Base-by-base conservation (phyloP, 2,888 invertebrate genomes). In the Tinea trinotella region DNA sequence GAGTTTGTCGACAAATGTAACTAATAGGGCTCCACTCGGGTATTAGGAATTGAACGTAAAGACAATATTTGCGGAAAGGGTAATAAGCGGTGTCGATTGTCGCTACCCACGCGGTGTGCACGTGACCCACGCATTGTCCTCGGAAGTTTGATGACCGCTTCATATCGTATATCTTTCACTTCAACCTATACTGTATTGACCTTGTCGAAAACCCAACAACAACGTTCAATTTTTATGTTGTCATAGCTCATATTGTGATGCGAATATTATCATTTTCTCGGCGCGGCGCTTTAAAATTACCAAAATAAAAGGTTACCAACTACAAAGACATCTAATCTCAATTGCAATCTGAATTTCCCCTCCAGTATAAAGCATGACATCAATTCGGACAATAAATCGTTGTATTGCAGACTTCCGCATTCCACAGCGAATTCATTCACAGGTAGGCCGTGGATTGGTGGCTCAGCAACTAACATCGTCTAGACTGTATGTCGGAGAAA, bases 401-500 rank as follows among this genome's bases (percentile, higher is more conserved):
- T 68, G 78, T 82, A 13, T 19, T 6, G 48, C 48, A 50, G 22
- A 50, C 50, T 24, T 80, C 84, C 82, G 82, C 82, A 83, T 84
- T 83, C 84, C 82, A 75, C 72, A 76, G 71, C 71, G 70, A 76
- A 74, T 78, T 83, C 84, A 84, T 83, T 83, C 81, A 84, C 76
- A 67, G 79, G 73, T 71, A 72, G 75, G 67, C 71, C 68, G 74
- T 7, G 30, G 30, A 30, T 30, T 7, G 30, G 30, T 30, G 30
- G 30, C 40, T 40, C 40, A 40, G 40, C 12, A 15, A 40, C 83
- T 55, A 55, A 53, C 54, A 55, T 17, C 52, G 57, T 53, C 55
- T 55, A 84, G 83, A 84, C 84, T 71, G 76, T 76, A 74, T 74
- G 83, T 76, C 83, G 84, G 84, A 81, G 84, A 85, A 85, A 85